These are phyloP conservation scores for Drosophila nigricruria DNA, from an alignment of 2,888 invertebrate genomes.

Conservation along the genomic window DNA sequence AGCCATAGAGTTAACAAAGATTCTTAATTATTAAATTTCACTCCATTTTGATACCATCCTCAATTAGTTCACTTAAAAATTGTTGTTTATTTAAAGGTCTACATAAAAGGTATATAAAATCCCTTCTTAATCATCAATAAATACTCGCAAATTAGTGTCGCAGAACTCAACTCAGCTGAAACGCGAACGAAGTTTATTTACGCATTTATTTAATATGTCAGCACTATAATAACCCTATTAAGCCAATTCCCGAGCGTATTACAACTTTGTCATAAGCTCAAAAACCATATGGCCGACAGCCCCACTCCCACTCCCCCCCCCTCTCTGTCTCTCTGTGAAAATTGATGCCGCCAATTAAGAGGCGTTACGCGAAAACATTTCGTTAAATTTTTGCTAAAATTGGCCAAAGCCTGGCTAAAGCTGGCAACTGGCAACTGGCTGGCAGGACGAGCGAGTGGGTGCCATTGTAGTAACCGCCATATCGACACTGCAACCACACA, in stretches of 20 bases:
- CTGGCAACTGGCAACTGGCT: neutral
- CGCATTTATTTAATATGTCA: conserved; percentile 52
- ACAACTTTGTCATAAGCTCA: conserved; percentile 38
- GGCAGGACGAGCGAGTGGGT: neutral
- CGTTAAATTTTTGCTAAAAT: conserved; percentile 47
- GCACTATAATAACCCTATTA: conserved; percentile 44
- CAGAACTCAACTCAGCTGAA: conserved; percentile 14
- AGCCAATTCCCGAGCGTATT: conserved; percentile 44
- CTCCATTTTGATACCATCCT: neutral
- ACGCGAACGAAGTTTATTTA: conserved; percentile 16
- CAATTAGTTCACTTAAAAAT: no score
- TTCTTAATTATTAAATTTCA: neutral
- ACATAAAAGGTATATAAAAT: neutral
- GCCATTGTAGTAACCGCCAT: conserved; percentile 21
- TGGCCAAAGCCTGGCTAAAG: conserved; percentile 26
- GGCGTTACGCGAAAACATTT: conserved; percentile 75
- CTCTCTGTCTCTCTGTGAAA: conserved; percentile 12
- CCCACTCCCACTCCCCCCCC: neutral
- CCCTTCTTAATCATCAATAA: conserved; percentile 6
- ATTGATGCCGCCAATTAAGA: conserved; percentile 80
- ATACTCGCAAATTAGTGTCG: conserved; percentile 32
- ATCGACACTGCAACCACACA: conserved; percentile 64
- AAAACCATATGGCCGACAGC: conserved; percentile 42
- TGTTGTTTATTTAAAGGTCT: neutral
- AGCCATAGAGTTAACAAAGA: neutral